Evolutionary conservation across 2,113 vertebrate genomes (phyloP).

Genomic region (Anarrhichthys ocellatus): DNA sequence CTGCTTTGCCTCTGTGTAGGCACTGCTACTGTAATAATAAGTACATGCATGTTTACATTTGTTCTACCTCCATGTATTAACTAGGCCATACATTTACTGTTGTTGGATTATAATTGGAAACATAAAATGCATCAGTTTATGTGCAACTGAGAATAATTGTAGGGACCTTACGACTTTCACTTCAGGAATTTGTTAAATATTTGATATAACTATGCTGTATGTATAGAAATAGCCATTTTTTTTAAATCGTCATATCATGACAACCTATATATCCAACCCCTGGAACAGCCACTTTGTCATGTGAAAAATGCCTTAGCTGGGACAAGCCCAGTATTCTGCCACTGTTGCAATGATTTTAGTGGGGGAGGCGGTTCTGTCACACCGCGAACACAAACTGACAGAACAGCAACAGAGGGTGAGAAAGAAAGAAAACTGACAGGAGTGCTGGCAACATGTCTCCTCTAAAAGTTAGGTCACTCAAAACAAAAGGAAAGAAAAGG

Average conservation of each 20-base stretch:
- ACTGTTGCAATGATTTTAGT: constrained; percentile 29
- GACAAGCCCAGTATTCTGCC: constrained; percentile 20
- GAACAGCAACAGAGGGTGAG: constrained; percentile 35
- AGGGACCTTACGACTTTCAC: background rate
- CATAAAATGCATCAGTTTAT: constrained; percentile 4
- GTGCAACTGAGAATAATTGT: background rate
- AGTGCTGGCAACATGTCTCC: constrained; percentile 45
- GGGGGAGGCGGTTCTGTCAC: constrained; percentile 31
- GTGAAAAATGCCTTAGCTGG: constrained; percentile 10
- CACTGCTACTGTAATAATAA: background rate
- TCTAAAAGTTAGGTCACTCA: constrained; percentile 53
- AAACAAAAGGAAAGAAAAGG: constrained; percentile 6
- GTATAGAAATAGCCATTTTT: background rate
- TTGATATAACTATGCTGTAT: background rate
- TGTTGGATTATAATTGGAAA: background rate
- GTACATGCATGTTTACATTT: background rate
- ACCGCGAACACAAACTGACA: constrained; percentile 44
- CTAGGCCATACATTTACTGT: background rate
- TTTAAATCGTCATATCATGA: background rate
- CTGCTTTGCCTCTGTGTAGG: background rate
- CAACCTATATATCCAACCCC: constrained; percentile 8
- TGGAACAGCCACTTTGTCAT: constrained; percentile 14
- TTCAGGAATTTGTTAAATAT: background rate
- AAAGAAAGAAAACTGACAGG: constrained; percentile 54
- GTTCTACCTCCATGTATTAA: background rate